phyloP scores from a whole-genome alignment of 2,888 invertebrate genomes.

The Ichneumon xanthorius region DNA sequence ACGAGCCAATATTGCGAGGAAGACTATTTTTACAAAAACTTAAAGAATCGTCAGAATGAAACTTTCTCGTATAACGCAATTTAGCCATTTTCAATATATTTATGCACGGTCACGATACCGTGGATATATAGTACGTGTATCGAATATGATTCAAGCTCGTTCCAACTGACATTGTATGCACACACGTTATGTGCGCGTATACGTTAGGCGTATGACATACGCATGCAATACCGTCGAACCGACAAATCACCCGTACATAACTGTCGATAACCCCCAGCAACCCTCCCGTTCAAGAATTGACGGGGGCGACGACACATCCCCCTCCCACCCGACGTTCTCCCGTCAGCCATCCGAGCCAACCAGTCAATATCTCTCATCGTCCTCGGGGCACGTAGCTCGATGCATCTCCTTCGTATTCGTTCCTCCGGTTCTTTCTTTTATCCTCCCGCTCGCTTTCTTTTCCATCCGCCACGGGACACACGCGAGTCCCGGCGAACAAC shows the following conservation, averaged over 20 bases:
- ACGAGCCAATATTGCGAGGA: not conserved
- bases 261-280: slow-evolving; percentile 59
- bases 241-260: slow-evolving; percentile 63
- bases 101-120: not conserved
- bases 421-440: slow-evolving; percentile 11
- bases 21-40: not conserved
- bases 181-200: slow-evolving; percentile 2
- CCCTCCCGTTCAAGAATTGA: slow-evolving; percentile 37
- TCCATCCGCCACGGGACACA: slow-evolving; percentile 7
- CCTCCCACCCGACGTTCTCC: not conserved
- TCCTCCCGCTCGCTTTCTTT: slow-evolving; percentile 4
- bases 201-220: slow-evolving; percentile 36
- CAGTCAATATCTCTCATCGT: slow-evolving; percentile 51
- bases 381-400: slow-evolving; percentile 15
- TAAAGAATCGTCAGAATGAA: too few species aligned
- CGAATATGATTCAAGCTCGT: not conserved
- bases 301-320: slow-evolving; percentile 38
- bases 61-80: not conserved
- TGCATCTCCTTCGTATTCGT: slow-evolving; percentile 22
- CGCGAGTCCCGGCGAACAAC: slow-evolving; percentile 17
- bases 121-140: not conserved
- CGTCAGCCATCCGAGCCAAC: slow-evolving; percentile 13
- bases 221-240: slow-evolving; percentile 53
- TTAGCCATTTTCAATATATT: not conserved
- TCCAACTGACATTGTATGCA: slow-evolving; percentile 8